Conservation (phyloP, 2,113 vertebrate species). For the Toxotes chatareus region DNA sequence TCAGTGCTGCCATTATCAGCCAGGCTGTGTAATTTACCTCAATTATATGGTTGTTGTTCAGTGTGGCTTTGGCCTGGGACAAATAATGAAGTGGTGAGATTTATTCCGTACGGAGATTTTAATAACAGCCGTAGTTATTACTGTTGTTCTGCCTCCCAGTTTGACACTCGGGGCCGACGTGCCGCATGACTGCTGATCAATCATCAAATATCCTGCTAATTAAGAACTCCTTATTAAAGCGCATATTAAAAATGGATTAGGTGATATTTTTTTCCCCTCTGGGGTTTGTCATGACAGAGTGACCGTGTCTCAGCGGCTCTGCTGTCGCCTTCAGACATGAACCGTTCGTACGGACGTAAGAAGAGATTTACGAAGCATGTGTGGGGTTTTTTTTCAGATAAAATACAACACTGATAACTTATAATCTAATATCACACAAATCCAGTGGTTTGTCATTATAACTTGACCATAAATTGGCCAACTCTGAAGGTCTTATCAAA, state of each 20-base stretch:
- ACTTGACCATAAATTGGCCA: too few species aligned
- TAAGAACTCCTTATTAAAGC: slow-evolving; percentile 39
- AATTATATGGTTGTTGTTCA: slow-evolving; percentile 6
- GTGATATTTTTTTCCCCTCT: not conserved
- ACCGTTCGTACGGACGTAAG: not conserved
- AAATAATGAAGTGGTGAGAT: not conserved
- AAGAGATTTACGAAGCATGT: too few species aligned
- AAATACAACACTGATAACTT: not conserved
- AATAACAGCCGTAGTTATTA: slow-evolving; percentile 27
- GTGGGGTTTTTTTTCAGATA: not conserved
- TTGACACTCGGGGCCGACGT: not conserved
- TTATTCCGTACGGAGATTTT: slow-evolving; percentile 5
- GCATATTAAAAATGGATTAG: slow-evolving; percentile 39
- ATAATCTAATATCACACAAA: too few species aligned
- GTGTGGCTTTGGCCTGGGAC: not conserved
- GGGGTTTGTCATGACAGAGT: too few species aligned
- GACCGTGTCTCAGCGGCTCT: not conserved
- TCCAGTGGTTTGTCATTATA: too few species aligned
- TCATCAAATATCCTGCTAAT: slow-evolving; percentile 39
- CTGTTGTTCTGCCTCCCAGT: slow-evolving; percentile 6
- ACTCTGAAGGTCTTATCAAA: too few species aligned
- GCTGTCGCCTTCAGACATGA: not conserved
- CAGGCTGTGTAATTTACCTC: not conserved
- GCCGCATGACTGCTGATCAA: slow-evolving; percentile 26
- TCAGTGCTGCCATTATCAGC: not conserved